Percentiles rank a stretch among this genome's conserved stretches.
phyloP scores from a whole-genome alignment of 1,140 invertebrate genomes.

The Stenopsyche tienmushanensis region DNA sequence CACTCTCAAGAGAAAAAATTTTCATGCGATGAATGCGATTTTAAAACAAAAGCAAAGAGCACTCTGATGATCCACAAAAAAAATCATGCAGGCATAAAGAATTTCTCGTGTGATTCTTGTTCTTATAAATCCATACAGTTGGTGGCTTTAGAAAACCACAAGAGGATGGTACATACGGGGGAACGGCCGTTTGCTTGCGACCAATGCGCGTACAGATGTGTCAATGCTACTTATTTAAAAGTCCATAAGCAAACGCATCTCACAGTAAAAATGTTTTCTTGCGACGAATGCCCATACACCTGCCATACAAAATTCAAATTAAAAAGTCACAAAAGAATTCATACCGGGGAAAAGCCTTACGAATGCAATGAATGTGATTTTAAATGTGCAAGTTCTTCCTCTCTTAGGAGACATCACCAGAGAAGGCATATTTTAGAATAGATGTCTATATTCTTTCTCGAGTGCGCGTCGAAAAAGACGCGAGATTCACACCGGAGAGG shows the following conservation, averaged over 20 bases:
- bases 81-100: constrained; percentile 32
- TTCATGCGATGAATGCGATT: constrained; percentile 32
- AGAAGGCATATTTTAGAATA: not conserved
- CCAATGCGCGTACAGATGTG: constrained; percentile 30
- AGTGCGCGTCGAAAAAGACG: too few relatives aligned
- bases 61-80: constrained; percentile 30
- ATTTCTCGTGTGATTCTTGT: constrained; percentile 33
- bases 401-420: constrained; percentile 2
- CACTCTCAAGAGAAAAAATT: constrained; percentile 33
- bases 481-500: too few relatives aligned
- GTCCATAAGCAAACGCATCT: constrained; percentile 31
- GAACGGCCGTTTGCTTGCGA: constrained; percentile 37
- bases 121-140: constrained; percentile 34
- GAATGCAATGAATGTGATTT: constrained; percentile 27
- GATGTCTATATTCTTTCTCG: not conserved
- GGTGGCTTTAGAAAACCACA: constrained; percentile 33
- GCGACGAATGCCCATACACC: constrained; percentile 34
- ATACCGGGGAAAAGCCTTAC: constrained; percentile 35
- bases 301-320: constrained; percentile 35
- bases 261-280: constrained; percentile 29
- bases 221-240: constrained; percentile 30
- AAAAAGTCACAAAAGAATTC: constrained; percentile 29
- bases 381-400: constrained; percentile 19
- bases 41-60: constrained; percentile 35
- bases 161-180: constrained; percentile 34